Conservation (phyloP, 2,797 vertebrate species). For the Momotus momota region DNA sequence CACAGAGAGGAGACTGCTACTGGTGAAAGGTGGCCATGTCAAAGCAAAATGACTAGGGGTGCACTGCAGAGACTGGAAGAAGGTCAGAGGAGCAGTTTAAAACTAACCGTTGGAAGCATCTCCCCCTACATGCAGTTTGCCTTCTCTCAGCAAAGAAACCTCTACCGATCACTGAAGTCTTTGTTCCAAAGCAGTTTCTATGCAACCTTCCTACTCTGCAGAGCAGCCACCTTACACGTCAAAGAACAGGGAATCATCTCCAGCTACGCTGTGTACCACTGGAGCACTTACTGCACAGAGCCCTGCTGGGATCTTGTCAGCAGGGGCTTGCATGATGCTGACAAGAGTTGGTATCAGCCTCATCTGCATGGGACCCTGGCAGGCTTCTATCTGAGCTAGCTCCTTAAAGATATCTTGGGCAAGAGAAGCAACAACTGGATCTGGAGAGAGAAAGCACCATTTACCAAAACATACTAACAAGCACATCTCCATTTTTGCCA, state of each 20-base stretch:
- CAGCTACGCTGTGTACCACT: background rate
- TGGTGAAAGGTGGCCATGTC: background rate
- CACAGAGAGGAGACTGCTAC: background rate
- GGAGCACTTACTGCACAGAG: constrained; percentile 91
- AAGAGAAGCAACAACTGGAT: constrained; percentile 96
- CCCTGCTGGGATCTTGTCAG: constrained; percentile 95
- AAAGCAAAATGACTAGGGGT: background rate
- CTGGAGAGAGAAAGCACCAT: constrained; percentile 76
- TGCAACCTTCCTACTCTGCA: background rate
- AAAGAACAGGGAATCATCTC: background rate
- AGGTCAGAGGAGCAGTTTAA: background rate
- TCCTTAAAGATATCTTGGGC: constrained; percentile 99
- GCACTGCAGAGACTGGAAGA: background rate
- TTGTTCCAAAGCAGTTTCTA: background rate
- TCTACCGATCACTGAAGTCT: background rate
- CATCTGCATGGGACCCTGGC: constrained; percentile 98
- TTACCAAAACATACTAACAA: constrained; percentile 20
- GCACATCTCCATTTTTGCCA: background rate
- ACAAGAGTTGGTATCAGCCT: constrained; percentile 96
- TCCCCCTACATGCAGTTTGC: background rate
- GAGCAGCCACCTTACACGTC: background rate
- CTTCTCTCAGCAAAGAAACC: background rate
- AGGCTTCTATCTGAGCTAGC: constrained; percentile 95
- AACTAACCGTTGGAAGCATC: background rate
- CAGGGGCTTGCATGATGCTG: constrained; percentile 98